Evolutionary conservation across 2,113 vertebrate genomes (phyloP).

Genomic region (Seriola quinqueradiata): DNA sequence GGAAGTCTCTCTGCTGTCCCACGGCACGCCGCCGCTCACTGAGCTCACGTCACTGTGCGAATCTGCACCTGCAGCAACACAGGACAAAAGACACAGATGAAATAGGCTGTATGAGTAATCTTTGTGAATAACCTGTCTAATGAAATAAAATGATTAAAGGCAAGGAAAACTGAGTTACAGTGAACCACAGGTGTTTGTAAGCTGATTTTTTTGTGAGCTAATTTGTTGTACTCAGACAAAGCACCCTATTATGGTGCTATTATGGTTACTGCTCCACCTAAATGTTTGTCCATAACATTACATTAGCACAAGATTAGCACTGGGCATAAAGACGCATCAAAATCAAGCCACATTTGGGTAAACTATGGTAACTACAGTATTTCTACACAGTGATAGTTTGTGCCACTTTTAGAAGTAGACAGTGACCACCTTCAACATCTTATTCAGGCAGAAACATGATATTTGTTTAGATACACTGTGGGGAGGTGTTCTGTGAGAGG

Average conservation of each 20-base stretch:
- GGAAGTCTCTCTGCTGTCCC: constrained; percentile 90
- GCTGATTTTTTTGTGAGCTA: background rate
- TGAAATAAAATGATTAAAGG: background rate
- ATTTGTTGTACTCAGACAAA: background rate
- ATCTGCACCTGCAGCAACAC: constrained; percentile 77
- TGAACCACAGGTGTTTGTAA: too few species aligned
- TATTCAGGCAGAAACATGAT: background rate
- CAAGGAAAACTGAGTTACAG: background rate
- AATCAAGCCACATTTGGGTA: background rate
- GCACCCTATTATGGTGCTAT: too few species aligned
- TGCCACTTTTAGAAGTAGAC: background rate
- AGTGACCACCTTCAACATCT: background rate
- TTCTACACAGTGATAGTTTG: background rate
- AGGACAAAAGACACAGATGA: background rate
- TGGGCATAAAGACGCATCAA: background rate
- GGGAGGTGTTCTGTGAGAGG: background rate
- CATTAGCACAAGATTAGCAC: too few species aligned
- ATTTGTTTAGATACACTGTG: background rate
- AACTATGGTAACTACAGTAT: background rate
- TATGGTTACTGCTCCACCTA: background rate
- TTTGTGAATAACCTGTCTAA: background rate
- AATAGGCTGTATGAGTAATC: background rate
- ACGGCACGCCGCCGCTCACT: constrained; percentile 86
- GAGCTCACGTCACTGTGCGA: constrained; percentile 87
- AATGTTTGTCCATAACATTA: background rate